Conservation (phyloP, 37 sponge, comb jelly and placozoan species). For the Beroe ovata region DNA sequence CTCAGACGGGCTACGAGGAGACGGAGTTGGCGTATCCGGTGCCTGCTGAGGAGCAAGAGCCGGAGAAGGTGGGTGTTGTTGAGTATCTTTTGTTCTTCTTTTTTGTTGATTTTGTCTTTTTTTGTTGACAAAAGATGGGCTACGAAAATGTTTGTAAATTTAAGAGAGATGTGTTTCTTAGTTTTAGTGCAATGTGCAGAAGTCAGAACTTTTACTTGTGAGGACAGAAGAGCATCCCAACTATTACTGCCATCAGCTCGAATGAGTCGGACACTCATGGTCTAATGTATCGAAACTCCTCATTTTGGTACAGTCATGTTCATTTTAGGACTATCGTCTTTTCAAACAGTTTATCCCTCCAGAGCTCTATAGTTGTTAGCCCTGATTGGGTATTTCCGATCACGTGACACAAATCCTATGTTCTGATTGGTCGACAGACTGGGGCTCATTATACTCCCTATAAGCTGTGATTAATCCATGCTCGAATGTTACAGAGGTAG, state of each 20-base stretch:
- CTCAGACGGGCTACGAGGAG: slow-evolving; percentile 89
- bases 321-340: neutral
- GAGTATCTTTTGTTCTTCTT: too few species aligned
- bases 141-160: too few species aligned
- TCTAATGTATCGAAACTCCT: too few species aligned
- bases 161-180: too few species aligned
- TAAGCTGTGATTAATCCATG: neutral
- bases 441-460: slow-evolving; percentile 35
- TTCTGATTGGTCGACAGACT: neutral
- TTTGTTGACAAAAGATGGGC: too few species aligned
- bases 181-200: too few species aligned
- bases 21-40: slow-evolving; percentile 88
- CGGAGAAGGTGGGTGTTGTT: slow-evolving; percentile 72
- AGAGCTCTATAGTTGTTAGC: slow-evolving; percentile 35
- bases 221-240: too few species aligned
- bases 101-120: too few species aligned
- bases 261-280: too few species aligned
- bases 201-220: too few species aligned
- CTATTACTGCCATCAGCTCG: too few species aligned
- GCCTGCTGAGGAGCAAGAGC: slow-evolving; percentile 74
- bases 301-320: too few species aligned
- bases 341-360: slow-evolving; percentile 15
- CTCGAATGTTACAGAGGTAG: neutral
- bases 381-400: neutral
- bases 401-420: neutral